Evolutionary conservation across 2,797 vertebrate genomes (phyloP), one percentile per base, ranked within the genome.

Genomic region (Rhynchonycteris naso): DNA sequence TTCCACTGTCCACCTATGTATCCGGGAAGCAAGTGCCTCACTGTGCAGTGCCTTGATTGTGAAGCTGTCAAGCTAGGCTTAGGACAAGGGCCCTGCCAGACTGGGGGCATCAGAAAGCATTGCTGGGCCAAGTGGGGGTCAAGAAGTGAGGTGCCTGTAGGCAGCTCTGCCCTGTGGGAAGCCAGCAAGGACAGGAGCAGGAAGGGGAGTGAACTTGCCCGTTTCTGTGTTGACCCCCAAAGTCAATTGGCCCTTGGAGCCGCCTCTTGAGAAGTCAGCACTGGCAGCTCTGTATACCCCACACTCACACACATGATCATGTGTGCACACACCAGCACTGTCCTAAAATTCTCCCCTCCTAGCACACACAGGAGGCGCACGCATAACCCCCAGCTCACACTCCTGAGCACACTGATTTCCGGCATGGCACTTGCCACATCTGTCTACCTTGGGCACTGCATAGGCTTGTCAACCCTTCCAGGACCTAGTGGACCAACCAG

Each of bases 1-100:
- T 43, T 7, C 43, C 43, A 43, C 43, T 69, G 63, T 68, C 66
- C 47, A 21, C 26, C 28, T 26, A 21, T 9, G 19, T 16, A 18
- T 54, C 28, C 24, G 35, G 58, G 47, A 33, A 28, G 63, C 0
- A 0, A 38, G 43, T 9, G n/a, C 43, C 4, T 50, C 1, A 8
- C 16, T 68, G 56, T n/a, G 10, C 7, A 14, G 16, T 33, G 22
- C 28, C 35, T 82, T 61, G 38, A 72, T 59, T 43, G 4, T 5
- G 24, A 79, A 88, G 35, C 12, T 71, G n/a, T 63, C 79, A 69
- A 54, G 21, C 28, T 30, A 66, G 28, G 54, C 63, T 66, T 58
- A 43, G 61, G 47, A 81, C 26, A 75, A 47, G 56, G 75, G 24
- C 13, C 52, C 28, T 33, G 21, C 33, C 35, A 47, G 24, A 58